phyloP scores from a whole-genome alignment of 2,797 vertebrate genomes.

The Gallinago solitaria region DNA sequence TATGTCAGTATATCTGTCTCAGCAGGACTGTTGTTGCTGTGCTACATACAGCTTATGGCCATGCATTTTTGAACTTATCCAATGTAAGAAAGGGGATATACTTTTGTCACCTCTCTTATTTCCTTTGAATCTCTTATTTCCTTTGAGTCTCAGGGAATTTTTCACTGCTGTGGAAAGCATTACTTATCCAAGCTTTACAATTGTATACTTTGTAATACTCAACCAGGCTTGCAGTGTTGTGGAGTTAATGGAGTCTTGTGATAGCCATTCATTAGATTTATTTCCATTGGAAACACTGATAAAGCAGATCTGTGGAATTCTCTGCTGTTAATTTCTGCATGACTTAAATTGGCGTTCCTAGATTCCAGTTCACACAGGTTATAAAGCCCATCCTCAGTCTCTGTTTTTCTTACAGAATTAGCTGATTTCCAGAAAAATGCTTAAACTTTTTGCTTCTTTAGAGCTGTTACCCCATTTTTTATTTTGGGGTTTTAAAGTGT shows the following conservation, averaged over 20 bases:
- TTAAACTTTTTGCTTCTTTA: neutral
- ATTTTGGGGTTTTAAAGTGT: neutral
- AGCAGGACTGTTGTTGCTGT: neutral
- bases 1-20: neutral
- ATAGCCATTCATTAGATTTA: neutral
- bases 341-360: neutral
- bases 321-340: neutral
- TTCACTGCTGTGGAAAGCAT: neutral
- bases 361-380: neutral
- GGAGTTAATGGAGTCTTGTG: neutral
- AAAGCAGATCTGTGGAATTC: neutral
- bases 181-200: neutral
- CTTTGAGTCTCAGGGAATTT: neutral
- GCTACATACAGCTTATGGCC: neutral
- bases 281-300: neutral
- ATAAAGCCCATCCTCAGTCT: neutral
- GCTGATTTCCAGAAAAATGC: neutral
- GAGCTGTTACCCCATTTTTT: neutral
- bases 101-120: neutral
- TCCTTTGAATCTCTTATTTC: too few species aligned
- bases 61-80: neutral
- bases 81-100: neutral
- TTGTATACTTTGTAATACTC: neutral
- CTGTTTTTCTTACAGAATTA: neutral
- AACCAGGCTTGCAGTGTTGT: neutral